These are phyloP conservation scores for Thelaira solivaga DNA, from an alignment of 2,888 invertebrate genomes.

Conservation along the genomic window DNA sequence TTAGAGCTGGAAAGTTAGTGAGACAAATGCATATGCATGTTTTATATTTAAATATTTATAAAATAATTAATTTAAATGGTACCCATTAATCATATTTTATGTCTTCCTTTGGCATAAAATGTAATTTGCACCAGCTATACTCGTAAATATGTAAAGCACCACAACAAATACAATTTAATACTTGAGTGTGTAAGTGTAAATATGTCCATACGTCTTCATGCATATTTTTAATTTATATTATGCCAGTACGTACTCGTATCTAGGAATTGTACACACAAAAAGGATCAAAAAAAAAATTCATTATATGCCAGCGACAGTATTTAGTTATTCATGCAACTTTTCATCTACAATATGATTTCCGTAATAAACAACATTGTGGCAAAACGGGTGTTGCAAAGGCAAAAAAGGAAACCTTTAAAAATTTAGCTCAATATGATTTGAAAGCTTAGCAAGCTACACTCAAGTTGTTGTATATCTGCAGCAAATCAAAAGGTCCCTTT, in stretches of 20 bases:
- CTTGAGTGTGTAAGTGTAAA: not conserved
- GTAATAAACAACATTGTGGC: conserved; percentile 54
- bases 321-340: conserved; percentile 36
- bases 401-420: no score
- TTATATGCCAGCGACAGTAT: not conserved
- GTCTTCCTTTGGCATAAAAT: conserved; percentile 58
- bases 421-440: no score
- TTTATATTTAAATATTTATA: conserved; percentile 60
- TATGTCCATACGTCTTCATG: not conserved
- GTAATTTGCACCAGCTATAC: conserved; percentile 58
- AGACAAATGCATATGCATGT: conserved; percentile 5
- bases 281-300: no score
- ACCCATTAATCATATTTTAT: conserved; percentile 63
- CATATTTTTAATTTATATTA: conserved; percentile 17
- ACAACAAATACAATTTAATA: not conserved
- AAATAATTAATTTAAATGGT: conserved; percentile 62
- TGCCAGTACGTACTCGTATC: no score
- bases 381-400: conserved; percentile 25
- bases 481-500: no score
- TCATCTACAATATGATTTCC: conserved; percentile 46
- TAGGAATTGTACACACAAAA: no score
- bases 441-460: no score
- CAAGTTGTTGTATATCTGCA: no score
- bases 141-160: no score
- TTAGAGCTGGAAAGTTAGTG: not conserved